Percentiles rank a stretch among this genome's conserved stretches.
These are phyloP conservation scores for Macaca nemestrina DNA, from an alignment of 2,113 vertebrate genomes.

Conservation along the genomic window DNA sequence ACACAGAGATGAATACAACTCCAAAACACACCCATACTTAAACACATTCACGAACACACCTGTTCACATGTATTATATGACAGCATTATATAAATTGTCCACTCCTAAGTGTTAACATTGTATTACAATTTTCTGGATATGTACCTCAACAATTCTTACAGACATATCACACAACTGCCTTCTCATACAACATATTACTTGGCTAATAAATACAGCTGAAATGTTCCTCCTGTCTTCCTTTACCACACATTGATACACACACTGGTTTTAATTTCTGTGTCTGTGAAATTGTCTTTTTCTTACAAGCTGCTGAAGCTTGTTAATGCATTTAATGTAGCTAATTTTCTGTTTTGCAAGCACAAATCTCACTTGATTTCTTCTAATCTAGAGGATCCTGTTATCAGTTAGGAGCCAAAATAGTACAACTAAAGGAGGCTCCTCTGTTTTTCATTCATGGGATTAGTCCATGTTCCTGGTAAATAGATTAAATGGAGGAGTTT, in stretches of 20 bases:
- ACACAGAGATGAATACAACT: not conserved
- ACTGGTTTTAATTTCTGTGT: not conserved
- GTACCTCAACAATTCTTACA: not conserved
- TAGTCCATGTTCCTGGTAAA: slow-evolving; percentile 28
- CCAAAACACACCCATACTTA: not conserved
- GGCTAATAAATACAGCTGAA: not conserved
- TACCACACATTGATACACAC: accelerated
- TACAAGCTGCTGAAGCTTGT: slow-evolving; percentile 13
- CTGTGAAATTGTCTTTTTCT: slow-evolving; percentile 17
- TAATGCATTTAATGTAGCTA: slow-evolving; percentile 40
- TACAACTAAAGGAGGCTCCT: not conserved
- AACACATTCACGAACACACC: not conserved
- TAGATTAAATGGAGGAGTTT: slow-evolving; percentile 34
- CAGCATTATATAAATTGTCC: not conserved
- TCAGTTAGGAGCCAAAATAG: slow-evolving; percentile 7
- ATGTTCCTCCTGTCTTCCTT: not conserved
- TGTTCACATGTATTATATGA: not conserved
- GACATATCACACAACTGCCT: not conserved
- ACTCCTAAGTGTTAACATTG: not conserved
- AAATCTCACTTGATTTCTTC: slow-evolving; percentile 58
- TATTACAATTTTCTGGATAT: not conserved
- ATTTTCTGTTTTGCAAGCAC: slow-evolving; percentile 67
- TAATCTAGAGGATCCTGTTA: slow-evolving; percentile 52
- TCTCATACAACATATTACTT: not conserved
- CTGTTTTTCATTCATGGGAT: slow-evolving; percentile 31